Percentiles rank a stretch among this genome's conserved stretches.
phyloP scores from a whole-genome alignment of 35 echinoderm and acorn worm species.

The Amphiura filiformis region DNA sequence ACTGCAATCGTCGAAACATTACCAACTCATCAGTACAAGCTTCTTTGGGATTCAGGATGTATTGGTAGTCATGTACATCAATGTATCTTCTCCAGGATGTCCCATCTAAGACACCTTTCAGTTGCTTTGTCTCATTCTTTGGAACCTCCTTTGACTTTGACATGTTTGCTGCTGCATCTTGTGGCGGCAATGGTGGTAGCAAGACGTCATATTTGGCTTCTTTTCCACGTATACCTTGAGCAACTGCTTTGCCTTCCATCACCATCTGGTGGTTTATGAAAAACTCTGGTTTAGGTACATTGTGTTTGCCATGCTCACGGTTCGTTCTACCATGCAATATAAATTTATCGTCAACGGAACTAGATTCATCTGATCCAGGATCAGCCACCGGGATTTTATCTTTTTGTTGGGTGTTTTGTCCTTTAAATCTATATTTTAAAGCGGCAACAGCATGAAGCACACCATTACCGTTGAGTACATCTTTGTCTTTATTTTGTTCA shows the following conservation, averaged over 20 bases:
- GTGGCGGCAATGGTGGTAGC: too few relatives aligned
- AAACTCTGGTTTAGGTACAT: too few relatives aligned
- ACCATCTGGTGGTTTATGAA: too few relatives aligned
- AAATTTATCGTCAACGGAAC: background rate
- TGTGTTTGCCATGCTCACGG: too few relatives aligned
- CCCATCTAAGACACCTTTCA: too few relatives aligned
- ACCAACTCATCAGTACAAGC: background rate
- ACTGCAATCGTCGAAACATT: background rate
- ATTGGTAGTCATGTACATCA: slow-evolving; percentile 44
- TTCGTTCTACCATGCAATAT: too few relatives aligned
- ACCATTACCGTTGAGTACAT: background rate
- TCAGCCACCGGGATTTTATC: background rate
- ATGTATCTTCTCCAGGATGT: slow-evolving; percentile 24
- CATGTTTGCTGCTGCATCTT: too few relatives aligned
- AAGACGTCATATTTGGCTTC: too few relatives aligned
- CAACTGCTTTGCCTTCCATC: too few relatives aligned
- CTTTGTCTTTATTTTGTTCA: background rate
- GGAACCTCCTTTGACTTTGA: too few relatives aligned
- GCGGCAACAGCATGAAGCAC: background rate
- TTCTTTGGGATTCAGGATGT: slow-evolving; percentile 28
- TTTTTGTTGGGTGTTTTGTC: background rate
- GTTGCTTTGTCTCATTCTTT: too few relatives aligned
- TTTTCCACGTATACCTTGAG: too few relatives aligned
- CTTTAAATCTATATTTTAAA: background rate
- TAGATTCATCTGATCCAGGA: background rate